phyloP scores from a whole-genome alignment of 2,797 vertebrate genomes.

The Enteromius radiatus region DNA sequence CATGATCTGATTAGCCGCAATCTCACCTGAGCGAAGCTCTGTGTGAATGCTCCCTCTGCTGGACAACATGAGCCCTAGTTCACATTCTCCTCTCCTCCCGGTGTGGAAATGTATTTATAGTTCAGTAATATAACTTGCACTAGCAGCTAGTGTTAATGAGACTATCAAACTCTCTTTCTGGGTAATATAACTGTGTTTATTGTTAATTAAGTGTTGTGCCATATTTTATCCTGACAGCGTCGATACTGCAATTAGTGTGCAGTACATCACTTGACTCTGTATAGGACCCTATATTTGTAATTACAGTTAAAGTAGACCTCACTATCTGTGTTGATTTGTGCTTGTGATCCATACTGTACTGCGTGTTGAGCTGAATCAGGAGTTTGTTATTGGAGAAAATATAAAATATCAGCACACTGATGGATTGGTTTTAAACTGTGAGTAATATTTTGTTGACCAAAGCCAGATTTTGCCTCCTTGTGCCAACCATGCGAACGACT shows the following conservation, averaged over 20 bases:
- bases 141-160: neutral
- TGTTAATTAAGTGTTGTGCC: neutral
- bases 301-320: slow-evolving; percentile 18
- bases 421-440: slow-evolving; percentile 46
- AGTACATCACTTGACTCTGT: neutral
- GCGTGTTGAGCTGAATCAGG: slow-evolving; percentile 1
- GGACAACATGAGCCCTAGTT: slow-evolving; percentile 17
- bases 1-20: neutral
- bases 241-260: slow-evolving; percentile 7
- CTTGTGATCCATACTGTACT: slow-evolving; percentile 10
- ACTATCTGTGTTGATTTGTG: neutral
- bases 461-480: slow-evolving; percentile 32
- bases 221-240: neutral
- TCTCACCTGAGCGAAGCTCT: slow-evolving; percentile 12
- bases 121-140: neutral
- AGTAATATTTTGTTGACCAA: slow-evolving; percentile 44
- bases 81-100: neutral
- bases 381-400: slow-evolving; percentile 21
- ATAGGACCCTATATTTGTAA: slow-evolving; percentile 27
- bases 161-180: slow-evolving; percentile 6
- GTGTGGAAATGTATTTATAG: neutral
- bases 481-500: slow-evolving; percentile 11
- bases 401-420: slow-evolving; percentile 37
- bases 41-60: slow-evolving; percentile 52
- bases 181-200: slow-evolving; percentile 1